phyloP scores from a whole-genome alignment of 2,888 invertebrate genomes.

The Suillia variegata region DNA sequence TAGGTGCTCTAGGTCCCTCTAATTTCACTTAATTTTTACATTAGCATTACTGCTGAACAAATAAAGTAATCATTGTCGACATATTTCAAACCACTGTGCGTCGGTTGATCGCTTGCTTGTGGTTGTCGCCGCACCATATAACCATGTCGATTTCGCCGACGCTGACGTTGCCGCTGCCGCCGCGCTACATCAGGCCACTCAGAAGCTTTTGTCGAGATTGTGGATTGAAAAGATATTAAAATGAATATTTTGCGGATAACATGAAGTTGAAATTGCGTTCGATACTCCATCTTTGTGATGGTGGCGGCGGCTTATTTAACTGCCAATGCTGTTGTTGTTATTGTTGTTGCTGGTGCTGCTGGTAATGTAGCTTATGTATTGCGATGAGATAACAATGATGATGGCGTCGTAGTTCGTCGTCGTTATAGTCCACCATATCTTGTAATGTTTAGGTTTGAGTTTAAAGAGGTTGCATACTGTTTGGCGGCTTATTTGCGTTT shows the following conservation, averaged over 20 bases:
- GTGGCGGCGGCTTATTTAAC: conserved; percentile 19
- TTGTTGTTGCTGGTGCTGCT: conserved; percentile 9
- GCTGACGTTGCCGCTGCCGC: not conserved
- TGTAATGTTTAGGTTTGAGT: conserved; percentile 43
- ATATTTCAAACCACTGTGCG: no score
- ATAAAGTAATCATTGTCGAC: no score
- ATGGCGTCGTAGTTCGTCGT: conserved; percentile 30
- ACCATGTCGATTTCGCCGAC: not conserved
- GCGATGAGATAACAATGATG: conserved; percentile 38
- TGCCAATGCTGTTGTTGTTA: not conserved
- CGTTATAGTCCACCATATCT: conserved; percentile 50
- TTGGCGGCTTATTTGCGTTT: not conserved
- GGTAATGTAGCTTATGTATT: conserved; percentile 24
- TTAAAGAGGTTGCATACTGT: conserved; percentile 18
- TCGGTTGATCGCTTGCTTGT: no score
- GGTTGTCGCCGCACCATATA: conserved; percentile 21
- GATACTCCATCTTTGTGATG: conserved; percentile 33
- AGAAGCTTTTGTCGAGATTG: conserved; percentile 37
- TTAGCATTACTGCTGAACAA: no score
- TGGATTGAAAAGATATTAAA: conserved; percentile 58
- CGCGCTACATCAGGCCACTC: conserved; percentile 28
- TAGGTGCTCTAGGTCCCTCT: no score
- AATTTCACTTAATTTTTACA: no score
- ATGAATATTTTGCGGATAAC: conserved; percentile 57
- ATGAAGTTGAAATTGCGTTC: conserved; percentile 50